A percentile compares a stretch with the other conserved stretches of the same genome.
Conservation (phyloP, 2,797 vertebrate genomes). For the Muscicapa comitata region DNA sequence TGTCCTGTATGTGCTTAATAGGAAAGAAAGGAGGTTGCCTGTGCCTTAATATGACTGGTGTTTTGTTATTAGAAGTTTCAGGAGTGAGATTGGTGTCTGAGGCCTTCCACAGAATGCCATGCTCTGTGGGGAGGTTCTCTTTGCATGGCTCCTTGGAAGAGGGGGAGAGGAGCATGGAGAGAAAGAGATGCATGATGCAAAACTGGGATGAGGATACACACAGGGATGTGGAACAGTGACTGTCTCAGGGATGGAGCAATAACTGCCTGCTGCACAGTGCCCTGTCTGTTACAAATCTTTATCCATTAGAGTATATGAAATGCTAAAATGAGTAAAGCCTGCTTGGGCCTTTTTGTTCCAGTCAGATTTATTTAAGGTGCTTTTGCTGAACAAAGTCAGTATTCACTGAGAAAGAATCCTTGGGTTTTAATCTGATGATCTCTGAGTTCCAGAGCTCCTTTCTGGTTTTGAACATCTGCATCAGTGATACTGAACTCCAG, state of each 20-base stretch:
- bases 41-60: not conserved
- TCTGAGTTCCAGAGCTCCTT: not conserved
- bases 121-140: not conserved
- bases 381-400: not conserved
- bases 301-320: not conserved
- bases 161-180: not conserved
- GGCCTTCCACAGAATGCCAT: not conserved
- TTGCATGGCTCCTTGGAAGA: not conserved
- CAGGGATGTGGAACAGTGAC: not conserved
- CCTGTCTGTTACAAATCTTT: not conserved
- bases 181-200: not conserved
- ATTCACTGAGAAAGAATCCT: not conserved
- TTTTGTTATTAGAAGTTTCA: not conserved
- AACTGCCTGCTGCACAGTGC: not conserved
- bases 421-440: not conserved
- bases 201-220: not conserved
- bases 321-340: not conserved
- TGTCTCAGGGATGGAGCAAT: accelerated
- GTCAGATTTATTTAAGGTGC: not conserved
- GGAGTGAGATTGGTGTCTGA: not conserved
- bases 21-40: not conserved
- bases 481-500: not conserved
- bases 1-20: not conserved
- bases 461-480: not conserved
- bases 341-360: not conserved